Base-by-base conservation (phyloP, 2,888 invertebrate species). In the Suillia variegata region DNA sequence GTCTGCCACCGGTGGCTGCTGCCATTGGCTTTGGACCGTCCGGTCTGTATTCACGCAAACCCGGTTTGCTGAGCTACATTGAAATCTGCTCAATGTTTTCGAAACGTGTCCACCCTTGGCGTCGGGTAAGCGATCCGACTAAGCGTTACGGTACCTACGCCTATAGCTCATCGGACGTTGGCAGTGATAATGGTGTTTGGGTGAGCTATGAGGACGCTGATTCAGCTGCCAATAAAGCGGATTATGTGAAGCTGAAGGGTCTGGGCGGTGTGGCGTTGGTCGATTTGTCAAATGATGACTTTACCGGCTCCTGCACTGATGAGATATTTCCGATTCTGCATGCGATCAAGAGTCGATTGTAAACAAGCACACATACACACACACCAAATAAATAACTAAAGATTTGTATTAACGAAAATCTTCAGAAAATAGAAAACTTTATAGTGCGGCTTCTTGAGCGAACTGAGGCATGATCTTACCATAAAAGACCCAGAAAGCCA, bases 191-290 rank as follows among this genome's bases (percentile, higher is more conserved):
- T 13, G 93, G 93, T 1, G 80, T 92, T 13, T 94, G 93, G 93
- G 89, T 91, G 5, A 88, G 88, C 57, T 93, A 90, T 78, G 93
- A 93, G 73, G 93, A 93, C 75, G 89, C 91, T 0, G 92, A 93
- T 68, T 90, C 91, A 0, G 92, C 90, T 54, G 91, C 89, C 42
- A 88, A 89, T 74, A 93, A 93, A 79, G 93, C 92, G 0, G 81
- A 84, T 12, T 93, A 88, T 70, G 90, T 84, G 34, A 86, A 90
- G 70, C 86, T 87, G 1, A 91, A 90, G 79, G 88, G 88, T 26
- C 85, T 93, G 4, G 93, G 92, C 17, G 93, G 93, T 51, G 84
- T 93, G 13, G 90, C 92, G 1, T 84, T 93, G 31, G 83, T 87
- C 21, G 93, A 94, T 67, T 82, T 94, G 24, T 90, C 91, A 0